phyloP scores from a whole-genome alignment of 2,113 vertebrate genomes.

The Nettapus auritus region DNA sequence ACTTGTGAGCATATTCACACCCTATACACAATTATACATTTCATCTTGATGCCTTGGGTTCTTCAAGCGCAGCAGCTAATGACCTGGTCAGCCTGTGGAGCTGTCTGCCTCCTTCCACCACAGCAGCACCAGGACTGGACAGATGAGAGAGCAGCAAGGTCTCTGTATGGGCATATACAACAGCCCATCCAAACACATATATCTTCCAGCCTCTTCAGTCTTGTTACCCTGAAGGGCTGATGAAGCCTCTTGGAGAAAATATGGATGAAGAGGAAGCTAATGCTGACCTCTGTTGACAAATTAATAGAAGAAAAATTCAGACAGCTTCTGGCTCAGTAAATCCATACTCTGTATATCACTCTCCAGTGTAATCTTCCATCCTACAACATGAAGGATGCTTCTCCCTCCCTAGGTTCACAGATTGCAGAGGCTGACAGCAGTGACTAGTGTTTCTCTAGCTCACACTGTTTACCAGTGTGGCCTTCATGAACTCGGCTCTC shows the following conservation, averaged over 20 bases:
- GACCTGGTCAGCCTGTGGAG: neutral
- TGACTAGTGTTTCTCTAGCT: neutral
- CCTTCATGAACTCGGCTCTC: neutral
- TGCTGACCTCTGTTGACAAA: conserved; percentile 71
- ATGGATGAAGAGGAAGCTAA: conserved; percentile 50
- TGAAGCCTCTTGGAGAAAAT: neutral
- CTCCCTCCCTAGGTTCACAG: neutral
- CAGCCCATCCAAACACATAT: neutral
- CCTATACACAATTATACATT: neutral
- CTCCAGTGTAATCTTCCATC: neutral
- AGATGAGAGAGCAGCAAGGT: neutral
- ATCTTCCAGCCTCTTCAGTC: neutral
- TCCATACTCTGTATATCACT: neutral
- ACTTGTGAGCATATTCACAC: neutral
- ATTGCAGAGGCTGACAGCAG: neutral
- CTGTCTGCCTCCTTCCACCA: neutral
- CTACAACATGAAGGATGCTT: neutral
- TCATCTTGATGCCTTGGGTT: neutral
- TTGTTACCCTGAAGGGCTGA: neutral
- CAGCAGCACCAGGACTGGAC: neutral
- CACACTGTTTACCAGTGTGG: neutral
- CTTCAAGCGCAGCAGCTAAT: neutral
- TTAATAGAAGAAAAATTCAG: conserved; percentile 42
- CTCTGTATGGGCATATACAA: neutral
- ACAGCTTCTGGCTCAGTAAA: neutral